Conservation (phyloP, 1,140 invertebrate species). For the Drosophila athabasca region DNA sequence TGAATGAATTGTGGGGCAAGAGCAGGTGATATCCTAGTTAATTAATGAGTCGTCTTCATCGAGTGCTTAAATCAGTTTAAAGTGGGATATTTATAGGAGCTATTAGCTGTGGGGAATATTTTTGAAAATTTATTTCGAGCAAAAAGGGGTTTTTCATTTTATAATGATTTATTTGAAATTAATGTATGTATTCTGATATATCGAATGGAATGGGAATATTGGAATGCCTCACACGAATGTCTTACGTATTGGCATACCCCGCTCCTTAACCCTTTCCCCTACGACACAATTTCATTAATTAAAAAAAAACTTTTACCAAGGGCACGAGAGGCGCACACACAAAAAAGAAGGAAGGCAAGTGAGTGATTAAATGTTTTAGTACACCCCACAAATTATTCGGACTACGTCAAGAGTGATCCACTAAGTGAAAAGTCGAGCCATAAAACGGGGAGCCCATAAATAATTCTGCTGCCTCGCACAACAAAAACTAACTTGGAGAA, state of each 20-base stretch:
- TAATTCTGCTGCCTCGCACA: too few relatives aligned
- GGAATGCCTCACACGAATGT: too few relatives aligned
- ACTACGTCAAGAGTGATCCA: conserved; percentile 30
- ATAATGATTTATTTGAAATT: too few relatives aligned
- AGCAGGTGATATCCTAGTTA: conserved; percentile 35
- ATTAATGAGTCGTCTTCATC: conserved; percentile 23
- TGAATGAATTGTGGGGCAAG: conserved; percentile 31
- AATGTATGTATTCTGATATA: too few relatives aligned
- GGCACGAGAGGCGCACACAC: background rate
- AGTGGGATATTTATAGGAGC: conserved; percentile 32
- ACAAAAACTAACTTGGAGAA: background rate
- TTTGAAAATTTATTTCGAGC: background rate
- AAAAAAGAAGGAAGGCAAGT: background rate
- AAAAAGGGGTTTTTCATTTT: too few relatives aligned
- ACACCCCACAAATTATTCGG: background rate
- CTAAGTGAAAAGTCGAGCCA: conserved; percentile 27
- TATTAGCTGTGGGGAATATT: conserved; percentile 27
- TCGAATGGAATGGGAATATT: too few relatives aligned
- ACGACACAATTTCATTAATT: conserved; percentile 16
- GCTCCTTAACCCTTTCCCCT: too few relatives aligned
- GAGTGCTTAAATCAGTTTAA: conserved; percentile 29
- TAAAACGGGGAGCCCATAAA: conserved; percentile 18
- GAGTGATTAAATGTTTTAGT: conserved; percentile 23
- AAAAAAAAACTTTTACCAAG: background rate
- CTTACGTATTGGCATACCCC: too few relatives aligned